phyloP scores from a whole-genome alignment of 2,113 vertebrate genomes.

The Neoarius graeffei region DNA sequence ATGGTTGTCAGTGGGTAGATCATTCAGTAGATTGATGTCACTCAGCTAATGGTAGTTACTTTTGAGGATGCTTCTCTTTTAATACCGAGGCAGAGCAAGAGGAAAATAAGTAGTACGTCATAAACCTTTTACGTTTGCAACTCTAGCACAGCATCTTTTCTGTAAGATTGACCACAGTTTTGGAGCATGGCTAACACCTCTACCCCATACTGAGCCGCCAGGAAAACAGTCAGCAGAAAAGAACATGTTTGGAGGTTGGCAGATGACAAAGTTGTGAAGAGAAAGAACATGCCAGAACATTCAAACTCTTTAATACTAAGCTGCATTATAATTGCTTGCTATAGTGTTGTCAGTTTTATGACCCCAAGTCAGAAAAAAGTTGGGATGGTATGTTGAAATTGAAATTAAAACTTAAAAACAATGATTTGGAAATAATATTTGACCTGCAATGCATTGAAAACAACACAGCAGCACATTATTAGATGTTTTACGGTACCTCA shows the following conservation, averaged over 20 bases:
- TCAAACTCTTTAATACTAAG: neutral
- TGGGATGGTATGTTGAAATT: too few species aligned
- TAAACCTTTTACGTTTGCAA: neutral
- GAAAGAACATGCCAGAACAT: neutral
- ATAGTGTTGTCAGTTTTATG: neutral
- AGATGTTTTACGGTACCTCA: too few species aligned
- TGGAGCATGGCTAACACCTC: slow-evolving; percentile 38
- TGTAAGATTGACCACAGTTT: neutral
- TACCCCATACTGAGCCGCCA: neutral
- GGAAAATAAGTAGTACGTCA: slow-evolving; percentile 25
- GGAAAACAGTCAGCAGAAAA: slow-evolving; percentile 36
- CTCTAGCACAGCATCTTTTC: neutral
- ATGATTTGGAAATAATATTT: too few species aligned
- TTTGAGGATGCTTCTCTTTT: slow-evolving; percentile 21
- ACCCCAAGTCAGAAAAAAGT: too few species aligned
- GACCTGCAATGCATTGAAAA: too few species aligned
- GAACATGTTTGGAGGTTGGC: neutral
- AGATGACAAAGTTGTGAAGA: neutral
- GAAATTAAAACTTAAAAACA: too few species aligned
- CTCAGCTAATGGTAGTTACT: neutral
- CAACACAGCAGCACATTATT: too few species aligned
- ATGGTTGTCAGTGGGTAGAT: neutral
- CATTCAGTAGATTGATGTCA: neutral
- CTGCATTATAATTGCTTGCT: neutral
- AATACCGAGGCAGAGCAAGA: neutral